Evolutionary conservation across 1,140 invertebrate genomes (phyloP).

Genomic region (Argopecten irradians): DNA sequence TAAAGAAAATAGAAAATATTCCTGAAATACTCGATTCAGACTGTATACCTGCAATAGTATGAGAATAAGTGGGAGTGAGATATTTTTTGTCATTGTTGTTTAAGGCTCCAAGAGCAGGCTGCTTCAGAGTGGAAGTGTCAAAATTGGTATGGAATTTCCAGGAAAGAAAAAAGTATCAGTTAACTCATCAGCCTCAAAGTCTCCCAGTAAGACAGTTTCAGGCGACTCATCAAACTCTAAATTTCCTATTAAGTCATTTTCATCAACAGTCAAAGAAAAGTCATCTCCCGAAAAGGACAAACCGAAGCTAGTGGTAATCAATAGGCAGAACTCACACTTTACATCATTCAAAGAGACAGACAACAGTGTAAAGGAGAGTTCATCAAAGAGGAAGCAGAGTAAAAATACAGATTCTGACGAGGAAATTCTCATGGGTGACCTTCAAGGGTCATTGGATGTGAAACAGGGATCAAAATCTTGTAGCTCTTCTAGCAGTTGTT

Average conservation of each 20-base stretch:
- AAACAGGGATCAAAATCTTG: background rate
- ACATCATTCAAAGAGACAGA: conserved; percentile 10
- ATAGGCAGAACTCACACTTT: conserved; percentile 56
- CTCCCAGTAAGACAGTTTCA: background rate
- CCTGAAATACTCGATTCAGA: no score
- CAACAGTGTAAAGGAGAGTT: background rate
- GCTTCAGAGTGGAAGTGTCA: conserved; percentile 42
- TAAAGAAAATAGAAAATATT: no score
- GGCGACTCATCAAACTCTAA: conserved; percentile 21
- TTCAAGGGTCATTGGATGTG: no score
- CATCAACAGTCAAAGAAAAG: background rate
- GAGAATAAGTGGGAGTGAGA: no score
- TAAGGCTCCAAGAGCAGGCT: conserved; percentile 58
- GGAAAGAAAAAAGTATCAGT: conserved; percentile 28
- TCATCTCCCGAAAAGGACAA: conserved; percentile 27
- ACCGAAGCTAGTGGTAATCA: conserved; percentile 57
- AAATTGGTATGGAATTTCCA: conserved; percentile 56
- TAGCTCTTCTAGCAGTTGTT: no score
- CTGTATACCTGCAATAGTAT: no score
- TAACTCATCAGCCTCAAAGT: conserved; percentile 19
- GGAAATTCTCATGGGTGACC: background rate
- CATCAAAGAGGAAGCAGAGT: background rate
- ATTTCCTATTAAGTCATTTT: background rate
- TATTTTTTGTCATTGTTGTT: conserved; percentile 33
- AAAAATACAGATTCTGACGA: conserved; percentile 40